Base-by-base conservation (phyloP, 1,140 invertebrate genomes). In the Monomorium pharaonis region DNA sequence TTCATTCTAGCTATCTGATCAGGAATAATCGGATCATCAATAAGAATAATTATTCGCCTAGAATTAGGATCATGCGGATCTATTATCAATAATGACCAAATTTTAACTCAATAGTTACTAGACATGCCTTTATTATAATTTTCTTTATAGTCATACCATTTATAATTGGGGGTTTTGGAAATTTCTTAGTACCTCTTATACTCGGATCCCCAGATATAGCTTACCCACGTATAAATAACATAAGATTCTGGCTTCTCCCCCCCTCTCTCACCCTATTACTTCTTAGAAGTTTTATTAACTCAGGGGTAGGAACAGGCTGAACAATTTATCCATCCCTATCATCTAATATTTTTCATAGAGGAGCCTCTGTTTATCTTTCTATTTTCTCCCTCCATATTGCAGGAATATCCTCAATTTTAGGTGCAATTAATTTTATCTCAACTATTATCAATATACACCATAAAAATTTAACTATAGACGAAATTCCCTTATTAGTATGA, bases 401-500 rank as follows among this genome's bases (percentile, higher is more conserved):
- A 3, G 42, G 24, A 0, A 21, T 62, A n/a, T 77, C 42, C 1
- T 77, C 42, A 0, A 63, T 77, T 49, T 2, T 37, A 33, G 37
- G 54, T 0, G 44, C n/a, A 0, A 77, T 77, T n/a, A 63, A 63
- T 6, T 97, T 97, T 95, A 95, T 96, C 94, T 92, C 94, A 18
- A 96, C 96, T 56, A 95, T 96, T 91, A 93, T 96, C 93, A 96
- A 96, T 95, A 96, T 96, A 95, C n/a, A 60, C 2, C 21, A 76
- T 24, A 72, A 83, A 85, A 77, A 81, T 30, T 14, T 70, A 30
- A 27, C 33, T 0, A n/a, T 85, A 75, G 95, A 96, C 77, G 93
- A 94, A 94, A 94, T 96, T 85, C 93, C 96, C 47, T 95, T 96
- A 95, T 97, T 96, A 96, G 89, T 94, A 2, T 98, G 97, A 96